phyloP scores from a whole-genome alignment of 2,888 invertebrate species.

The Diaperis boleti region DNA sequence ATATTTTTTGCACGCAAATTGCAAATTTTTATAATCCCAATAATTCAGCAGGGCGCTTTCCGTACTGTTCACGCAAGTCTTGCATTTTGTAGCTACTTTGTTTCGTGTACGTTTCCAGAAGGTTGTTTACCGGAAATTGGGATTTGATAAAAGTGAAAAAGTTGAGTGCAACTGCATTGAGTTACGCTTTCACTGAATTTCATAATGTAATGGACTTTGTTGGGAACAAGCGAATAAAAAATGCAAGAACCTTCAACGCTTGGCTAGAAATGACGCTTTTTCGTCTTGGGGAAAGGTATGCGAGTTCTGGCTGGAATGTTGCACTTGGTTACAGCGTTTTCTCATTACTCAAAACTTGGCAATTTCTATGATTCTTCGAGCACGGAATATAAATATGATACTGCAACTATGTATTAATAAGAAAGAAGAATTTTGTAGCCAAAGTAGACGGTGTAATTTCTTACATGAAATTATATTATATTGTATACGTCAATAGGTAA shows the following conservation, averaged over 20 bases:
- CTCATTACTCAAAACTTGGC: no score
- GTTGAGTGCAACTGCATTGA: background rate
- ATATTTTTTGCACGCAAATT: constrained; percentile 22
- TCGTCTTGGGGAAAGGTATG: no score
- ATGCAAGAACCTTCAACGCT: constrained; percentile 5
- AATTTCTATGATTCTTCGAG: no score
- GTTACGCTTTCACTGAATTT: constrained; percentile 4
- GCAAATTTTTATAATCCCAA: constrained; percentile 9
- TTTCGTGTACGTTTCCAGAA: background rate
- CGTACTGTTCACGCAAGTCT: constrained; percentile 18
- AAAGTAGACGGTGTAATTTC: no score
- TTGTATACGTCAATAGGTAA: no score
- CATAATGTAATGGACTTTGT: background rate
- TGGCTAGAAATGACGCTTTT: background rate
- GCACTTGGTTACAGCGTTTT: no score
- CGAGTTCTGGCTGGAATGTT: no score
- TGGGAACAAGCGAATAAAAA: background rate
- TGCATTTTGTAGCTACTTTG: constrained; percentile 3
- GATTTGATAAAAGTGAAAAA: constrained; percentile 2
- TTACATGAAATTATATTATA: no score
- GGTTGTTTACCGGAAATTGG: background rate
- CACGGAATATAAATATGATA: no score
- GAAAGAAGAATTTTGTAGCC: no score
- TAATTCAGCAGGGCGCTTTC: constrained; percentile 21
- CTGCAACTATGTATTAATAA: no score